A percentile compares a stretch with the other conserved stretches of the same genome.
Conservation (phyloP, 2,113 vertebrate species). For the Drymodes brunneopygia region DNA sequence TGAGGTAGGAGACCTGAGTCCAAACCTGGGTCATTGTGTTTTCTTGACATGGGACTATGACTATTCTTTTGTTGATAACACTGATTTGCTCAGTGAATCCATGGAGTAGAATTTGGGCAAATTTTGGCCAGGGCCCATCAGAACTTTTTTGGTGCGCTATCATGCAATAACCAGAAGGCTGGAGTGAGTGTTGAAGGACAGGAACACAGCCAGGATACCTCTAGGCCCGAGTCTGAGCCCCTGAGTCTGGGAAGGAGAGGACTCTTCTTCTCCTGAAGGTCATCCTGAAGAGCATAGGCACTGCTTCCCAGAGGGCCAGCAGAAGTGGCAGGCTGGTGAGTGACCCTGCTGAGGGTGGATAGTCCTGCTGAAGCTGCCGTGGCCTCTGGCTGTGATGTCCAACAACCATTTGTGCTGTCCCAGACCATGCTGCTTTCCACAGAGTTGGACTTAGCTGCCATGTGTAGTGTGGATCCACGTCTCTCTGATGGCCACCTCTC, state of each 20-base stretch:
- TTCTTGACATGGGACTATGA: not conserved
- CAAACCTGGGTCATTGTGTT: accelerated
- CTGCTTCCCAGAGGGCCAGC: not conserved
- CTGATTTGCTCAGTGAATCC: not conserved
- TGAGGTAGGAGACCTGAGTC: not conserved
- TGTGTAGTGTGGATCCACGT: not conserved
- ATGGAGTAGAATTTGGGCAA: not conserved
- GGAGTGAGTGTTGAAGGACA: not conserved
- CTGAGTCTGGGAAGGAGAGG: not conserved
- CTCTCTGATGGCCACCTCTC: not conserved
- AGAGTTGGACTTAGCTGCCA: not conserved
- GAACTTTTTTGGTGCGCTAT: not conserved
- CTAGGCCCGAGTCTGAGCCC: not conserved
- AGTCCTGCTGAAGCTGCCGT: not conserved
- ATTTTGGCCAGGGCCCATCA: not conserved
- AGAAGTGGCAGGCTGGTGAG: not conserved
- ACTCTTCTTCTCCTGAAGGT: not conserved
- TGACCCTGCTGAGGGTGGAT: not conserved
- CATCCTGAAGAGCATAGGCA: not conserved
- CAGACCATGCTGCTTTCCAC: not conserved
- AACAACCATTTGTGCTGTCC: not conserved
- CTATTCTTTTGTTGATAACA: not conserved
- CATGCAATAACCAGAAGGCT: not conserved
- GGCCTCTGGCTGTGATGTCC: not conserved
- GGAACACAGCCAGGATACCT: not conserved